Evolutionary conservation across 1,140 invertebrate genomes (phyloP), one percentile per base, ranked within the genome.

Genomic region (Temnothorax longispinosus): DNA sequence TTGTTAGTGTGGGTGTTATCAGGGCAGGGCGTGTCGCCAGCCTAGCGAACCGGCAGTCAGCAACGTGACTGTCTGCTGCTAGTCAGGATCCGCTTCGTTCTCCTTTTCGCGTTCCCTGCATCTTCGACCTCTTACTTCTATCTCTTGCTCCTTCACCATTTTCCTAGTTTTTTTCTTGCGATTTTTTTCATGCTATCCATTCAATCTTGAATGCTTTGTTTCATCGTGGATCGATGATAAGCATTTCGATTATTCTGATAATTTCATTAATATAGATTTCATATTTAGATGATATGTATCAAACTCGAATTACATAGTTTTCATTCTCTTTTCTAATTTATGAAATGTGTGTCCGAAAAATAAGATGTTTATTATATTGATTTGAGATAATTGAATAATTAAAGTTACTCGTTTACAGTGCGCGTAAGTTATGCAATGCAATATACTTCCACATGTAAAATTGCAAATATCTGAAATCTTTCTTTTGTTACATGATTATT

Each of bases 1-100:
- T 87, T 89, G 89, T 3, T 93, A 92, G 94, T 95, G 94, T 95
- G 93, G 94, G 94, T 94, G 94, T 94, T 95, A 95, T 95, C 94
- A 93, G 92, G 92, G 89, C 93, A 94, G 94, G 94, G 94, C 93
- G 94, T 95, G 94, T 94, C 94, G 91, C 90, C 78, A 90, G 88
- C 7, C 86, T 88, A 87, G 90, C 91, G 75, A 86, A 87, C 92
- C 87, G 91, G 85, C 91, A 89, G 84, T 88, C 62, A 64, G 85
- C 91, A 93, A 94, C 91, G 93, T 92, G 93, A 94, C 92, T 93
- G 92, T 93, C 92, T 93, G 91, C 89, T 89, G 88, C 82, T 71
- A 87, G 77, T 89, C 90, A 90, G 92, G 76, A 93, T 93, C 89
- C 93, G 93, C 64, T 84, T 85, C 71, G 78, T 77, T 86, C 82